Evolutionary conservation across 2,888 invertebrate genomes (phyloP).

Genomic region (Scaptomyza caliginosa): DNA sequence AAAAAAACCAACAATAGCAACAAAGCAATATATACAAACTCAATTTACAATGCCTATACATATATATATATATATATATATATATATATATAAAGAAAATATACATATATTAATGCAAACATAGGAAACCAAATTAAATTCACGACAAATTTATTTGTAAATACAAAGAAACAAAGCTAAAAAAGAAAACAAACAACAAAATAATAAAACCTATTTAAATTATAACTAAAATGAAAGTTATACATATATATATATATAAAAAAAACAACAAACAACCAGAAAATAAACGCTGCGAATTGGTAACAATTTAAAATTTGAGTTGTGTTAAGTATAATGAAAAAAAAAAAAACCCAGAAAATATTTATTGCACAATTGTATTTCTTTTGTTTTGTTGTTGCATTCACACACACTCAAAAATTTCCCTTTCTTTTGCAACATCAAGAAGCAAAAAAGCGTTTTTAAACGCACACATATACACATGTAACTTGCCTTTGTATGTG

Average conservation of each 20-base stretch:
- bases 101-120: constrained; percentile 32
- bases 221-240: constrained; percentile 27
- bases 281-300: constrained; percentile 54
- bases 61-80: constrained; percentile 19
- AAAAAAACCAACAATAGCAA: constrained; percentile 33
- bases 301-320: constrained; percentile 28
- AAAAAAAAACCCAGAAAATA: constrained; percentile 2
- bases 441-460: not conserved
- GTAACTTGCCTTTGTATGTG: not conserved
- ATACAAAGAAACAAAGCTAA: constrained; percentile 40
- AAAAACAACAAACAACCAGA: constrained; percentile 8
- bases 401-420: constrained; percentile 6
- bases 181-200: constrained; percentile 7
- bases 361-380: constrained; percentile 31
- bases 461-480: not conserved
- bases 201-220: constrained; percentile 46
- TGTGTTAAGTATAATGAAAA: constrained; percentile 27
- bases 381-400: constrained; percentile 35
- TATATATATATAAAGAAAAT: constrained; percentile 24
- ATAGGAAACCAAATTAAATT: constrained; percentile 47
- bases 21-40: constrained; percentile 51
- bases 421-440: constrained; percentile 10
- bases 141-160: constrained; percentile 48
- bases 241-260: constrained; percentile 40
- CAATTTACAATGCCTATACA: constrained; percentile 37